phyloP scores from a whole-genome alignment of 1,140 invertebrate genomes.

The Zaprionus lachaisei region DNA sequence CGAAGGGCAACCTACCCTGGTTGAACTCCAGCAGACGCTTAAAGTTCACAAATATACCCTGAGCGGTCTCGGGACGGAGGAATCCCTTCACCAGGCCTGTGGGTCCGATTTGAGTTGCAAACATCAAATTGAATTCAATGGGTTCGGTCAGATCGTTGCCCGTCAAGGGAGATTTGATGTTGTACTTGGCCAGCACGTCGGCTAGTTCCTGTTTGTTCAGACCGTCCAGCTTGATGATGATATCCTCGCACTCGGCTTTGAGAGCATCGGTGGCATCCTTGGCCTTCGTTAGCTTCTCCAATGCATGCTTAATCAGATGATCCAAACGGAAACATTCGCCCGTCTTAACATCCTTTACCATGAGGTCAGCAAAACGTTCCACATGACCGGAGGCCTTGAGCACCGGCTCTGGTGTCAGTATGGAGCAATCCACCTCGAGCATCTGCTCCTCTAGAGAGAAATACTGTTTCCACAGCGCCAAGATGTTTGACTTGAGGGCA shows the following conservation, averaged over 20 bases:
- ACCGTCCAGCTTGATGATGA: constrained; percentile 93
- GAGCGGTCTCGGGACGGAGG: constrained; percentile 98
- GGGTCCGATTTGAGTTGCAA: constrained; percentile 98
- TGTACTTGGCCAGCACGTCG: constrained; percentile 91
- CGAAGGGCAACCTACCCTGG: constrained; percentile 98
- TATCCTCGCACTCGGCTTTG: constrained; percentile 92
- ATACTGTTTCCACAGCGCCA: constrained; percentile 97
- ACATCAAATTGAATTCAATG: constrained; percentile 99
- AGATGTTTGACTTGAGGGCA: constrained; percentile 97
- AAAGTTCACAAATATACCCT: constrained; percentile 99
- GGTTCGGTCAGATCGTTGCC: constrained; percentile 97
- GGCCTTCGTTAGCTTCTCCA: constrained; percentile 95
- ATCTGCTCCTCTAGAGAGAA: constrained; percentile 99
- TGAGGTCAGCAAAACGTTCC: constrained; percentile 99
- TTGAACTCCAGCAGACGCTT: constrained; percentile 97
- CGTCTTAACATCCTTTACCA: constrained; percentile 98
- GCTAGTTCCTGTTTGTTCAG: constrained; percentile 96
- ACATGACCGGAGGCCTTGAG: constrained; percentile 99
- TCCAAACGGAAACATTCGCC: constrained; percentile 99
- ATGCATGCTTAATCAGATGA: constrained; percentile 98
- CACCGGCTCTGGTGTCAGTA: constrained; percentile 98
- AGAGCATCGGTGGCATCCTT: constrained; percentile 91
- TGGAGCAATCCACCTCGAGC: constrained; percentile 99
- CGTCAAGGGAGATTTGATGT: constrained; percentile 97
- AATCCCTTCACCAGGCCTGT: constrained; percentile 97